A percentile compares a stretch with the other conserved stretches of the same genome.
These are phyloP conservation scores for Leucophenga varia DNA, from an alignment of 1,140 invertebrate species.

Conservation along the genomic window DNA sequence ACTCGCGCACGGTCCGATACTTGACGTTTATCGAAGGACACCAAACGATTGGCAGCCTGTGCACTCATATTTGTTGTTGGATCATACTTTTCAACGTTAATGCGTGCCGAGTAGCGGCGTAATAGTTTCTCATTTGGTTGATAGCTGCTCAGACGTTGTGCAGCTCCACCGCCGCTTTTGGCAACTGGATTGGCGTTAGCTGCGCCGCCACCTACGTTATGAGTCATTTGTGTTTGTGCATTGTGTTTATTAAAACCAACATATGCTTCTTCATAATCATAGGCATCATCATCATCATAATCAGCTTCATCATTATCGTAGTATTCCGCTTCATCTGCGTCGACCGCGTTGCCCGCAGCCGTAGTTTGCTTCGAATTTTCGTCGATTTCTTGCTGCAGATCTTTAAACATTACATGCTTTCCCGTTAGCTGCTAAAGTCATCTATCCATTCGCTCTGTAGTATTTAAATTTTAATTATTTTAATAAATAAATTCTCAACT, in stretches of 20 bases:
- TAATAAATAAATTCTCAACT: too few species aligned
- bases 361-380: too few species aligned
- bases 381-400: too few species aligned
- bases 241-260: constrained; percentile 45
- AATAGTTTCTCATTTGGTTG: constrained; percentile 82
- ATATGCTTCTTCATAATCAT: constrained; percentile 48
- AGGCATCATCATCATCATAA: constrained; percentile 26
- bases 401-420: constrained; percentile 31
- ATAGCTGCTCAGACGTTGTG: constrained; percentile 68
- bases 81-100: constrained; percentile 83
- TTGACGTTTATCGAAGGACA: constrained; percentile 66
- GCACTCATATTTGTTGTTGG: constrained; percentile 63
- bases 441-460: constrained; percentile 35
- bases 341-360: constrained; percentile 24
- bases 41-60: constrained; percentile 68
- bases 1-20: constrained; percentile 71
- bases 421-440: constrained; percentile 42
- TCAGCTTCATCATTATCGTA: constrained; percentile 36
- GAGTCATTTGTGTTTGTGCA: constrained; percentile 33
- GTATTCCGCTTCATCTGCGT: constrained; percentile 35
- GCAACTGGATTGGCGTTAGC: constrained; percentile 16
- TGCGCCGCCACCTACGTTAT: constrained; percentile 23
- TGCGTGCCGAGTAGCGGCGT: constrained; percentile 76
- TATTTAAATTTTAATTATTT: too few species aligned
- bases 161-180: constrained; percentile 6